Percentiles rank a stretch among this genome's conserved stretches.
Evolutionary conservation across 1,140 invertebrate genomes (phyloP).

Genomic region (Muscidifurax raptorellus): DNA sequence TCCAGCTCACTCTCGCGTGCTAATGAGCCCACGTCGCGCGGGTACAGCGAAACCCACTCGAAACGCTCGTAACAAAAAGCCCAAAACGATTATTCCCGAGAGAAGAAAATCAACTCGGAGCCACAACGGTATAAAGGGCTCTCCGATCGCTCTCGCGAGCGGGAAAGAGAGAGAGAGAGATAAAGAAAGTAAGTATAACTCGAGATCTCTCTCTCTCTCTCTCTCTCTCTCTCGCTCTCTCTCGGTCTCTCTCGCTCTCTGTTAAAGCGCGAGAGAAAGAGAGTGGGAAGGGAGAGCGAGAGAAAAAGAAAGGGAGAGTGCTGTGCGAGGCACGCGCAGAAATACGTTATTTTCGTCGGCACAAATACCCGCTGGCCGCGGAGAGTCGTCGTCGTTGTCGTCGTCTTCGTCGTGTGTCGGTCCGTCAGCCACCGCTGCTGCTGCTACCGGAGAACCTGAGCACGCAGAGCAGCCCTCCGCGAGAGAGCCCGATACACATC

Average conservation of each 20-base stretch:
- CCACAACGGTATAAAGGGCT: not conserved
- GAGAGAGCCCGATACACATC: not conserved
- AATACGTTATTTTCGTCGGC: conserved; percentile 75
- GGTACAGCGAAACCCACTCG: not conserved
- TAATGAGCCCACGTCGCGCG: not conserved
- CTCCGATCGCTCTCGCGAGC: not conserved
- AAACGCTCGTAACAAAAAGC: not conserved
- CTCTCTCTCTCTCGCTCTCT: not conserved
- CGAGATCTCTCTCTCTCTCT: not conserved
- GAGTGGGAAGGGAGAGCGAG: conserved; percentile 6
- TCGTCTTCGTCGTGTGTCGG: conserved; percentile 42
- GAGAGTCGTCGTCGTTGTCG: conserved; percentile 55
- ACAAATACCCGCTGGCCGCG: conserved; percentile 67
- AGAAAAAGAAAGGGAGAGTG: conserved; percentile 52
- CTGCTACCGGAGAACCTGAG: not conserved
- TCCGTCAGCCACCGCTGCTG: conserved; percentile 18
- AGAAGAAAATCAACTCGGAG: not conserved
- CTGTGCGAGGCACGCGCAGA: conserved; percentile 59
- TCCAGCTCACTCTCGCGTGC: not conserved
- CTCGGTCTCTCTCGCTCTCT: not conserved
- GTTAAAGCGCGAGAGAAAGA: not conserved
- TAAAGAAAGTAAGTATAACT: conserved; percentile 32
- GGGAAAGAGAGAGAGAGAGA: not conserved
- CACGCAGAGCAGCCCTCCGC: not conserved
- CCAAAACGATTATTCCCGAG: not conserved